These are phyloP conservation scores for Pachyramphus minor DNA, from an alignment of 2,113 vertebrate species.

Conservation along the genomic window DNA sequence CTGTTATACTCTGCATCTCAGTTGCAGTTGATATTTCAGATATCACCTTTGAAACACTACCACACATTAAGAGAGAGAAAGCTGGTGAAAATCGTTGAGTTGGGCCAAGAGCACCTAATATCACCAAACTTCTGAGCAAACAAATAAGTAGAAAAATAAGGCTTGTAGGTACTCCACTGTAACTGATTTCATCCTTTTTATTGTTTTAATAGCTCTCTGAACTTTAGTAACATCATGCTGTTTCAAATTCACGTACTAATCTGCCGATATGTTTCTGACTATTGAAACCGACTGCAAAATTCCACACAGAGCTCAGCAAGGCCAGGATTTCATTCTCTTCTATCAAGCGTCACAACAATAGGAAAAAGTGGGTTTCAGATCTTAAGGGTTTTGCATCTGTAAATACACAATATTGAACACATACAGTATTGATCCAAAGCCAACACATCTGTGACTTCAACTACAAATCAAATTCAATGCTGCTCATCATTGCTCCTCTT, in stretches of 20 bases:
- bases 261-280: not conserved
- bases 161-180: not conserved
- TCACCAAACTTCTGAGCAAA: not conserved
- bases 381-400: not conserved
- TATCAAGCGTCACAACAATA: rapidly evolving
- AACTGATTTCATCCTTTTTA: not conserved
- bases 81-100: not conserved
- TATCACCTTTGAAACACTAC: not conserved
- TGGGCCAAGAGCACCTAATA: not conserved
- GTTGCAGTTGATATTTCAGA: not conserved
- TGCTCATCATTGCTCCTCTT: not conserved
- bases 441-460: not conserved
- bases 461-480: not conserved
- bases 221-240: not conserved
- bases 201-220: not conserved
- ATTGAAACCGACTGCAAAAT: not conserved
- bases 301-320: not conserved
- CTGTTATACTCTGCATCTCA: not conserved
- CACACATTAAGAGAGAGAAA: not conserved
- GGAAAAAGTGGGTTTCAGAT: not conserved
- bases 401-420: not conserved
- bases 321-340: not conserved
- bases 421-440: not conserved
- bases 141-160: not conserved
- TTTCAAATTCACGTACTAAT: not conserved